These are phyloP conservation scores for Symphodus melops DNA, from an alignment of 2,113 vertebrate species.

Conservation along the genomic window DNA sequence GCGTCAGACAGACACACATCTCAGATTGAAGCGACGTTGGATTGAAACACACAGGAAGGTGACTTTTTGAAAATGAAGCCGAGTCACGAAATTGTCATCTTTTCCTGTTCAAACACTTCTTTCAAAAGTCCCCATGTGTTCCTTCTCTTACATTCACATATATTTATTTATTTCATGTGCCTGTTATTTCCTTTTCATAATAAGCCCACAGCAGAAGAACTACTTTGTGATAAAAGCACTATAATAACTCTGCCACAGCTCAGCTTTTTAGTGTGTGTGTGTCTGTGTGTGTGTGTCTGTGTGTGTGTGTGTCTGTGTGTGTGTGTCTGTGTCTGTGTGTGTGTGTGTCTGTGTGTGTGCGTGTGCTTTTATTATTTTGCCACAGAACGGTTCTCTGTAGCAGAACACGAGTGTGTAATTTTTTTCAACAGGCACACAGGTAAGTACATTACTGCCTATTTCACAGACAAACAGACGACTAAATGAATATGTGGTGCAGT, in stretches of 20 bases:
- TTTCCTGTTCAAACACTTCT: not conserved
- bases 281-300: no score
- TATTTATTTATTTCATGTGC: slow-evolving; percentile 25
- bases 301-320: no score
- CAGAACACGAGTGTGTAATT: slow-evolving; percentile 25
- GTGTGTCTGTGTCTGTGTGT: not conserved
- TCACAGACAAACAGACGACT: not conserved
- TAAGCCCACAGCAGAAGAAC: not conserved
- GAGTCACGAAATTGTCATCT: not conserved
- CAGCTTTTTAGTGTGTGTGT: not conserved
- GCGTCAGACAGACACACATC: no score
- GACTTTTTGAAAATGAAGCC: not conserved
- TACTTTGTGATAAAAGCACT: slow-evolving; percentile 10
- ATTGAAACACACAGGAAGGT: not conserved
- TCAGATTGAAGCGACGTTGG: not conserved
- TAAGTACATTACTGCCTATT: slow-evolving; percentile 16
- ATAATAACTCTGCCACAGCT: not conserved
- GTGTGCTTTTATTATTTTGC: not conserved
- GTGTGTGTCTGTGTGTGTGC: no score
- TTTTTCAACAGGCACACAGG: slow-evolving; percentile 20
- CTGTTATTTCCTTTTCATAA: slow-evolving; percentile 36
- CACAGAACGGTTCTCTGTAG: not conserved
- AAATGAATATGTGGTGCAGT: not conserved
- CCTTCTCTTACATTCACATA: not conserved
- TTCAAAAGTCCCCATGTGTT: not conserved